Conservation (phyloP, 2,113 vertebrate genomes). For the Helogale parvula region DNA sequence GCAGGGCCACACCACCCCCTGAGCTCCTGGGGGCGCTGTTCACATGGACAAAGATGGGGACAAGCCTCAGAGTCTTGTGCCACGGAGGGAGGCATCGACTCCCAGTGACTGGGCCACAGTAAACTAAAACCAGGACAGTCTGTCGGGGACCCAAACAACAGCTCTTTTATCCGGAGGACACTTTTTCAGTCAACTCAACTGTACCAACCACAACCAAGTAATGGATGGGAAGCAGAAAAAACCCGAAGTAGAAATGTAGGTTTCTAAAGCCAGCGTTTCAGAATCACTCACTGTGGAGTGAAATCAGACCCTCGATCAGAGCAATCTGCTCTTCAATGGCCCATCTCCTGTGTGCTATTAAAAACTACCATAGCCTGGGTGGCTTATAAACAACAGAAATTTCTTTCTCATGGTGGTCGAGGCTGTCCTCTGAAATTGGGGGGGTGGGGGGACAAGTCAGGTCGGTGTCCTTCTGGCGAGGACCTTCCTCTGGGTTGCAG, state of each 20-base stretch:
- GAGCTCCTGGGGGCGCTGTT: not conserved
- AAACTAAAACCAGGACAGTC: not conserved
- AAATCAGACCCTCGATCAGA: not conserved
- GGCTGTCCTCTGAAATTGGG: not conserved
- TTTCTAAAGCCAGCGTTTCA: not conserved
- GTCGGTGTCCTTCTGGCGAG: too few species aligned
- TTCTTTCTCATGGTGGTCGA: not conserved
- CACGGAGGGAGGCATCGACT: rapidly evolving
- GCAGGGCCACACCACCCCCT: not conserved
- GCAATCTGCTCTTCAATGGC: too few species aligned
- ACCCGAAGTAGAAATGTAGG: not conserved
- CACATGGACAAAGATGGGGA: rapidly evolving
- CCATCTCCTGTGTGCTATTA: not conserved
- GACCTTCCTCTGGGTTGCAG: not conserved
- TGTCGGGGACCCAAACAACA: not conserved
- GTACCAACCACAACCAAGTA: not conserved
- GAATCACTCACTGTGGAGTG: not conserved
- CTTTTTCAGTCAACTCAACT: not conserved
- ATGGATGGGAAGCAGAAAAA: not conserved
- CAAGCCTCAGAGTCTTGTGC: not conserved
- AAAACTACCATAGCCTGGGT: not conserved
- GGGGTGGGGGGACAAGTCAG: too few species aligned
- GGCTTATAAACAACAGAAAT: not conserved
- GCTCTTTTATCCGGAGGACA: not conserved
- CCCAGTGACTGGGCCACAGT: too few species aligned